These are phyloP conservation scores for Pseudanteris insignis DNA, from an alignment of 2,888 invertebrate species.

Conservation along the genomic window DNA sequence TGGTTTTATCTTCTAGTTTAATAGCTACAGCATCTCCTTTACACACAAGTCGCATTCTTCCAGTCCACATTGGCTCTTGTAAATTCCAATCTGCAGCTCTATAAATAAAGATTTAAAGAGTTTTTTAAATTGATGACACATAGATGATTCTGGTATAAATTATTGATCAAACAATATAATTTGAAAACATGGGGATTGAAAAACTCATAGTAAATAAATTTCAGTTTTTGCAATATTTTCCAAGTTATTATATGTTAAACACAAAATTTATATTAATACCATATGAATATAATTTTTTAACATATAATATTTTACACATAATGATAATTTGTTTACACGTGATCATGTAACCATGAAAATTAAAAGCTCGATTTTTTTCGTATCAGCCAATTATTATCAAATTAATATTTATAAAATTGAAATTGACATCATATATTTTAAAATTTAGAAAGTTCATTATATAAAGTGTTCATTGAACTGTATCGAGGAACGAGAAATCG, in stretches of 20 bases:
- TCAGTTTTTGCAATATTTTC: too few relatives aligned
- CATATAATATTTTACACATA: too few relatives aligned
- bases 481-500: constrained; percentile 8
- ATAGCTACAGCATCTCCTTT: constrained; percentile 88
- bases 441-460: not conserved
- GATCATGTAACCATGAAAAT: constrained; percentile 8
- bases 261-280: too few relatives aligned
- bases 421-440: not conserved
- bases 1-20: constrained; percentile 94
- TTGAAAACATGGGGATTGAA: too few relatives aligned
- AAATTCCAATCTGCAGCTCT: constrained; percentile 99
- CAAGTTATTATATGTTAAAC: too few relatives aligned
- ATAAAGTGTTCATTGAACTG: not conserved
- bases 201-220: too few relatives aligned
- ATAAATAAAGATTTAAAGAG: constrained; percentile 50
- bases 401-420: not conserved
- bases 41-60: constrained; percentile 90
- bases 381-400: constrained; percentile 18
- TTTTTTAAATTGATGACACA: constrained; percentile 1
- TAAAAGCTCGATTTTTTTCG: constrained; percentile 1
- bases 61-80: constrained; percentile 98
- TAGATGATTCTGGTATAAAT: not conserved
- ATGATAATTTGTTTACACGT: too few relatives aligned
- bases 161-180: too few relatives aligned
- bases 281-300: too few relatives aligned